phyloP scores from a whole-genome alignment of 2,888 invertebrate species.

The Ernsta delagoae region DNA sequence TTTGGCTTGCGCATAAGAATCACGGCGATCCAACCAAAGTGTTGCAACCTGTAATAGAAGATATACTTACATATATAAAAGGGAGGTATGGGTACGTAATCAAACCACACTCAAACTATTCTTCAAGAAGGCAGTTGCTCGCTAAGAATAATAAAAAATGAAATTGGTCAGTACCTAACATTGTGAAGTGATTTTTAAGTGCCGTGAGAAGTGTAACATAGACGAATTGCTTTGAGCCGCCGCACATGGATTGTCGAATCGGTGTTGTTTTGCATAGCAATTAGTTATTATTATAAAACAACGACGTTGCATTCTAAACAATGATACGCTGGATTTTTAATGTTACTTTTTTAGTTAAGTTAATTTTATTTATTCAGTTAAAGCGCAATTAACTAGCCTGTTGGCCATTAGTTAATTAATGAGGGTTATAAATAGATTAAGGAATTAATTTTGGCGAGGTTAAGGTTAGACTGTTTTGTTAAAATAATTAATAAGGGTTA shows the following conservation, averaged over 20 bases:
- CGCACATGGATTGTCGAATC: not conserved
- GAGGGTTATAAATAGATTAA: too few relatives aligned
- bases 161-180: constrained; percentile 70
- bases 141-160: constrained; percentile 57
- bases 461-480: too few relatives aligned
- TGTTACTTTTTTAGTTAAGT: not conserved
- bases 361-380: not conserved
- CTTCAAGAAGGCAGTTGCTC: constrained; percentile 64
- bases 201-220: constrained; percentile 49
- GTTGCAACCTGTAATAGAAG: constrained; percentile 77
- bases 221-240: constrained; percentile 6
- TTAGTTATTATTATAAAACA: not conserved
- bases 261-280: not conserved
- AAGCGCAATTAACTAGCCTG: not conserved
- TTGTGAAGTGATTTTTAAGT: constrained; percentile 49
- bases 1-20: constrained; percentile 58
- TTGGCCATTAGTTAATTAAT: not conserved
- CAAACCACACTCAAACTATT: constrained; percentile 69
- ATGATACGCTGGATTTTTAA: not conserved
- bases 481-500: too few relatives aligned
- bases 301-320: not conserved
- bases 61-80: constrained; percentile 78
- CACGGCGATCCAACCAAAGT: constrained; percentile 54
- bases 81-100: constrained; percentile 69
- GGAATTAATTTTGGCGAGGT: too few relatives aligned